These are phyloP conservation scores for Lontra canadensis DNA, from an alignment of 2,113 vertebrate genomes.

Conservation along the genomic window DNA sequence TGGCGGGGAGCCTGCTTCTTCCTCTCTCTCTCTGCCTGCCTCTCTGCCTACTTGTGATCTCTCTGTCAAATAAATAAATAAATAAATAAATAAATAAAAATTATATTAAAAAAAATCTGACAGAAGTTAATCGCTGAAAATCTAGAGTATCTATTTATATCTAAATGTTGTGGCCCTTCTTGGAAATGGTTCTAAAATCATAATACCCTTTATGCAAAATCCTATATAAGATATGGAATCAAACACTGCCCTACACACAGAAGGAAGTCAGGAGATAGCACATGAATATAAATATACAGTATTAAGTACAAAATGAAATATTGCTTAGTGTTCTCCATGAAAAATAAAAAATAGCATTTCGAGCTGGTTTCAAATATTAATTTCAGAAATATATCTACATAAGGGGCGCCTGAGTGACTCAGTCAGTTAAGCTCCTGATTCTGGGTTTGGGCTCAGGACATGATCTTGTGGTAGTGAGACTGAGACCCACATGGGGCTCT, in stretches of 20 bases:
- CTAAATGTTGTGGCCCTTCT: not conserved
- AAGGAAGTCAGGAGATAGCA: slow-evolving; percentile 24
- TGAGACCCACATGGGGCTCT: no score
- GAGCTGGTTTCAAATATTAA: slow-evolving; percentile 20
- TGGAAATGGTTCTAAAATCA: slow-evolving; percentile 43
- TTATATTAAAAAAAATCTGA: not conserved
- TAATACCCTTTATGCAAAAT: slow-evolving; percentile 21
- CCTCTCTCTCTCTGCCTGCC: no score
- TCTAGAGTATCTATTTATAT: not conserved
- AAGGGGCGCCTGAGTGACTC: no score
- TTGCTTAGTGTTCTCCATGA: not conserved
- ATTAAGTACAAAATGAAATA: slow-evolving; percentile 9
- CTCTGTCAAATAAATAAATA: no score
- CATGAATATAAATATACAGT: not conserved
- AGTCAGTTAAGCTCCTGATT: no score
- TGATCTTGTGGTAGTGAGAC: no score
- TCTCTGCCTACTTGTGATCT: no score
- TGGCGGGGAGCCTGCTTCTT: no score
- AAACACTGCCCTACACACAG: not conserved
- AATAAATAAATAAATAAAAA: no score
- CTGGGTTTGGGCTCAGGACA: no score
- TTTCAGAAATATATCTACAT: not conserved
- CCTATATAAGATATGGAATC: not conserved
- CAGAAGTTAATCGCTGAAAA: not conserved
- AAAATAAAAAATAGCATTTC: not conserved